Base-by-base conservation (phyloP, 2,113 vertebrate species). In the Lophochroa leadbeateri region DNA sequence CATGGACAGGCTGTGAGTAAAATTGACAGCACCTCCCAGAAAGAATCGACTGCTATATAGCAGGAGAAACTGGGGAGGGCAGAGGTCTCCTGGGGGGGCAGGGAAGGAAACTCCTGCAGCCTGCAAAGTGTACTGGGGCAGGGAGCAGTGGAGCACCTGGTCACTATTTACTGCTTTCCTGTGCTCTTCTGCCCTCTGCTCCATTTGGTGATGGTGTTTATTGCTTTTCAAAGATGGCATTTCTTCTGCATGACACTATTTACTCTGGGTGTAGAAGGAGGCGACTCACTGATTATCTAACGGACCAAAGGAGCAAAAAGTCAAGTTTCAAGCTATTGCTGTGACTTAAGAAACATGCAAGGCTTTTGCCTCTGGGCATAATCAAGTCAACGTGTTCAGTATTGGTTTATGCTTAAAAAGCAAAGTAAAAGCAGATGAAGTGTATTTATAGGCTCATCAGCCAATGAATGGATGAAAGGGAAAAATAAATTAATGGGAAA, bases 391-490 rank as follows among this genome's bases (percentile, higher is more conserved):
- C 84, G 93, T 98, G 97, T 97, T 98, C 95, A 78, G 96, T 97
- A 98, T 96, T 96, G 97, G 95, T 97, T 97, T 97, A 97, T 97
- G 96, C 97, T 98, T 98, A 97, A 98, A 98, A 97, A 97, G 97
- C 96, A 97, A 98, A 98, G 97, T 98, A 97, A 98, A 98, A 98
- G 97, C 98, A 98, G 98, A 98, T 98, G 98, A 98, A 97, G 90
- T 90, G 75, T 98, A 98, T 98, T 98, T 98, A 98, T 97, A 97
- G 97, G 96, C 80, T 97, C 97, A 98, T 98, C 97, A 97, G 95
- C 96, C 98, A 97, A 97, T 97, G 97, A 97, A 97, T 96, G 97
- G 97, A 98, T 98, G 97, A 98, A 98, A 98, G 93, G 71, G 82
- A 96, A 96, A 97, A 97, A 98, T 47, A 96, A 98, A 98, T 98